Evolutionary conservation across 2,113 vertebrate species (phyloP), one percentile per base, ranked within the genome.

Genomic region (Sceloporus undulatus): DNA sequence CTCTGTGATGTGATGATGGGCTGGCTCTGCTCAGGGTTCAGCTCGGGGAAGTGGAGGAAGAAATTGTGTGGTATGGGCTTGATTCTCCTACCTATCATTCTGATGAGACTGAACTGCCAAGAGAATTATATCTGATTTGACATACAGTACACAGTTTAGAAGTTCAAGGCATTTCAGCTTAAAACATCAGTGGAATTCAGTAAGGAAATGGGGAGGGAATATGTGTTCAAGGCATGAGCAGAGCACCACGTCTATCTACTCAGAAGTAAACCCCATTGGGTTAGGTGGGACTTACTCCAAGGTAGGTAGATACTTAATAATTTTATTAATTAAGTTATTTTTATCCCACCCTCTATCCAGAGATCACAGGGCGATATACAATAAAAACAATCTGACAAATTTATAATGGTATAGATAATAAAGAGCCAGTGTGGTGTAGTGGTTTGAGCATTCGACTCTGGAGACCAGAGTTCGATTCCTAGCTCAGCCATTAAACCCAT

Each of bases 61-160:
- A 48, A 42, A 82, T 2, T 27, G 40, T 68, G 80, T 11, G 40
- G 34, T 68, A 48, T 73, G 5, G 7, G 2, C 1, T 9, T 86
- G 2, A 4, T 0, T 0, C 29, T 62, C 74, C 48, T 42, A 85
- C 10, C 40, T 38, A 59, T n/a, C 59, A 21, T 40, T 1, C 56
- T 79, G 82, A 16, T 78, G 40, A 54, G 42, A 56, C 79, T 5
- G 3, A 2, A 14, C 62, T 48, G n/a, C 40, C 59, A 68, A 62
- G 76, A 9, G 18, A 21, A 11, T 2, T 0, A 0, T 54, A 29
- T 38, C 71, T 42, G 38, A 34, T 56, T 85, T 78, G 7, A 5
- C 52, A 87, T n/a, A 18, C 27, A 1, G 25, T 23, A 21, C 27
- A 29, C 34, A 52, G 62, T 0, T 4, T 13, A 42, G 21, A 59